Conservation (phyloP, 2,113 vertebrate species). For the Alosa alosa region DNA sequence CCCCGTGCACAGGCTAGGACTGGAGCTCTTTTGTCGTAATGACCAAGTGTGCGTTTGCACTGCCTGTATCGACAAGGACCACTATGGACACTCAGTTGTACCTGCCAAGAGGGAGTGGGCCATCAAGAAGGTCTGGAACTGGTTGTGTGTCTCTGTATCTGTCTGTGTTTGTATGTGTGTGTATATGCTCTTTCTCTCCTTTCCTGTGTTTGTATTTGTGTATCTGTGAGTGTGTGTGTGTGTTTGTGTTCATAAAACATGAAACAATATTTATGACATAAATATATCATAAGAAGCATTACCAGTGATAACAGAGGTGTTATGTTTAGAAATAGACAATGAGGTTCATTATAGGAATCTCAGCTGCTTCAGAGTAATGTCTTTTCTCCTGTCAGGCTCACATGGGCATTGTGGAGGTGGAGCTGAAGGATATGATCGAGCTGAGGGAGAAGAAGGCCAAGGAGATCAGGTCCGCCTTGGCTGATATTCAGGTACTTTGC, state of each 20-base stretch:
- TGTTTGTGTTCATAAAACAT: background rate
- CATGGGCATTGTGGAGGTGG: slow-evolving; percentile 58
- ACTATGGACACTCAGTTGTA: slow-evolving; percentile 57
- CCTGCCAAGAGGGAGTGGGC: slow-evolving; percentile 64
- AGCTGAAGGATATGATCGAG: slow-evolving; percentile 61
- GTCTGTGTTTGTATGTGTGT: slow-evolving; percentile 3
- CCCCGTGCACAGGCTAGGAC: slow-evolving; percentile 51
- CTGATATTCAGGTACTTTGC: slow-evolving; percentile 56
- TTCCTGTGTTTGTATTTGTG: background rate
- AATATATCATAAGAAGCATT: too few relatives aligned
- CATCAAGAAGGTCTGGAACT: slow-evolving; percentile 62
- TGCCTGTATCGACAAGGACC: slow-evolving; percentile 57
- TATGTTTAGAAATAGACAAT: background rate
- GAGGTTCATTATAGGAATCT: background rate
- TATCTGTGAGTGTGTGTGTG: slow-evolving; percentile 12
- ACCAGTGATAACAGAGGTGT: background rate
- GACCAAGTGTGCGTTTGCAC: slow-evolving; percentile 66
- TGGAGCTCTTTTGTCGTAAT: slow-evolving; percentile 66
- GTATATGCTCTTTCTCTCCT: background rate
- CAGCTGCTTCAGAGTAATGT: background rate
- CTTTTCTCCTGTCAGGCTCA: slow-evolving; percentile 56
- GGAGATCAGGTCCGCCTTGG: slow-evolving; percentile 56
- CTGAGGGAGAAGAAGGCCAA: slow-evolving; percentile 61
- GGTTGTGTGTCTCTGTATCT: background rate
- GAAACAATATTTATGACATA: too few relatives aligned